These are phyloP conservation scores for Tenthredo mesomela DNA, from an alignment of 2,888 invertebrate species.

Conservation along the genomic window DNA sequence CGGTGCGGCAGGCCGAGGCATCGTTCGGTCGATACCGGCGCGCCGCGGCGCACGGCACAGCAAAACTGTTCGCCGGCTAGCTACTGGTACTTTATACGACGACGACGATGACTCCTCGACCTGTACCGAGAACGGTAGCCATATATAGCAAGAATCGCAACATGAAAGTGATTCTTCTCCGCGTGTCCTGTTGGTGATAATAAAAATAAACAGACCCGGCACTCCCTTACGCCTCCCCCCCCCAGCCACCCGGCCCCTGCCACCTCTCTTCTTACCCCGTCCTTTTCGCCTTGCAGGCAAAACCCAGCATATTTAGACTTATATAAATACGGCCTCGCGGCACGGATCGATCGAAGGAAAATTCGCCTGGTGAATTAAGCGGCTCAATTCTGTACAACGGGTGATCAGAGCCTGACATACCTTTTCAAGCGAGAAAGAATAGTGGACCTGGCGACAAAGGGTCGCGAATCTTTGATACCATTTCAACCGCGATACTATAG, in stretches of 20 bases:
- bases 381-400: constrained; percentile 13
- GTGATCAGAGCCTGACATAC: background rate
- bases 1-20: constrained; percentile 32
- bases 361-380: constrained; percentile 35
- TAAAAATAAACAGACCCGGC: background rate
- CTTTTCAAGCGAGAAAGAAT: background rate
- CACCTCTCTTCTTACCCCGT: background rate
- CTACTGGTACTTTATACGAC: constrained; percentile 19
- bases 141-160: background rate
- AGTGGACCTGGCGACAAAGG: background rate
- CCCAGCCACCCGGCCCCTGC: background rate
- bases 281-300: constrained; percentile 16
- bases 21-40: constrained; percentile 39
- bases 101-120: constrained; percentile 9
- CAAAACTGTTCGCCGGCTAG: background rate
- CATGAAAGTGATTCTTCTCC: background rate
- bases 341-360: constrained; percentile 32
- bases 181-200: constrained; percentile 6
- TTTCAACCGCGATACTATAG: background rate
- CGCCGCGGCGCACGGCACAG: constrained; percentile 31
- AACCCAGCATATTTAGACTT: constrained; percentile 25
- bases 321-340: constrained; percentile 24
- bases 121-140: constrained; percentile 3
- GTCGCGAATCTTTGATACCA: background rate
- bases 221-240: background rate